A percentile compares a stretch with the other conserved stretches of the same genome.
Evolutionary conservation across 2,888 invertebrate species (phyloP).

Genomic region (Selenia dentaria): DNA sequence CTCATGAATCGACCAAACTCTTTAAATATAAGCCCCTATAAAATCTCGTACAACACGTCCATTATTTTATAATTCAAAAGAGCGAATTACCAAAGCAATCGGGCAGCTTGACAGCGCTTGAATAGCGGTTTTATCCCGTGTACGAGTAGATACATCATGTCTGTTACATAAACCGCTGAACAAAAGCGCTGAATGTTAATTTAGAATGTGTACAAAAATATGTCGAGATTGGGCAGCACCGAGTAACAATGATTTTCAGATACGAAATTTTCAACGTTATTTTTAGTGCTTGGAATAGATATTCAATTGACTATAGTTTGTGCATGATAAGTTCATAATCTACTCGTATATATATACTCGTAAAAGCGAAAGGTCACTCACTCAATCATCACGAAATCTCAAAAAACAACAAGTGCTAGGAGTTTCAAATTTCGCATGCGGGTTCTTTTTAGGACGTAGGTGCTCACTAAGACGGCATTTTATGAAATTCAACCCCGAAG

Average conservation of each 20-base stretch:
- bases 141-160: background rate
- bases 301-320: too few species aligned
- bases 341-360: too few species aligned
- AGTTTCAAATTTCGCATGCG: too few species aligned
- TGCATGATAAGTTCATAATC: too few species aligned
- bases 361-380: too few species aligned
- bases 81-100: conserved; percentile 19
- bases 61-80: conserved; percentile 14
- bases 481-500: too few species aligned
- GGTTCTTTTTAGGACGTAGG: too few species aligned
- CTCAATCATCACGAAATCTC: too few species aligned
- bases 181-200: conserved; percentile 13
- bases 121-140: conserved; percentile 13
- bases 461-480: too few species aligned
- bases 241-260: background rate
- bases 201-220: conserved; percentile 11
- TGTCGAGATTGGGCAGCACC: background rate
- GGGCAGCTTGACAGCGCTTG: conserved; percentile 1
- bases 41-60: background rate
- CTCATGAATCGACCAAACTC: background rate
- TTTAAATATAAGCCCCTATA: background rate
- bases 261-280: background rate
- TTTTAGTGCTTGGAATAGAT: background rate
- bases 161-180: conserved; percentile 11
- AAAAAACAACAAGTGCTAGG: too few species aligned